Evolutionary conservation across 2,888 invertebrate species (phyloP).

Genomic region (Patella ulyssiponensis): DNA sequence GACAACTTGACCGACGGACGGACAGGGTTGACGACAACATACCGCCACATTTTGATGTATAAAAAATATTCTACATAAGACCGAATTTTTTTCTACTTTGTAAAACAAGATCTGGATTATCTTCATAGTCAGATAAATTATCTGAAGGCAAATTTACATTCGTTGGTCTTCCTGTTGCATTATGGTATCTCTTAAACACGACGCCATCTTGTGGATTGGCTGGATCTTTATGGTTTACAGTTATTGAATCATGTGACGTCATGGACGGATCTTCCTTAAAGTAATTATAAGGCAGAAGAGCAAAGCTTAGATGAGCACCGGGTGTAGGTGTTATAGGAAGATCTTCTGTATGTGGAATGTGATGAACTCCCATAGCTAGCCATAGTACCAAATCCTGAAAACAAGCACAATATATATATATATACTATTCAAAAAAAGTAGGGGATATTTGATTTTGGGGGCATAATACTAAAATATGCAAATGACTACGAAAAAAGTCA

Average conservation of each 20-base stretch:
- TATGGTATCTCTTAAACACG: not conserved
- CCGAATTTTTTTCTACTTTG: not conserved
- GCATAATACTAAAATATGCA: too few species aligned
- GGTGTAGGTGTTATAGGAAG: constrained; percentile 10
- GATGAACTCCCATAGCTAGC: constrained; percentile 15
- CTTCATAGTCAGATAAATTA: not conserved
- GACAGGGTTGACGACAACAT: too few species aligned
- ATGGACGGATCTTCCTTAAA: not conserved
- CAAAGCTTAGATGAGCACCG: not conserved
- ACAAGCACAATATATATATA: not conserved
- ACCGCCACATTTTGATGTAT: not conserved
- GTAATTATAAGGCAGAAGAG: not conserved
- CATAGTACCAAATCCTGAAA: constrained; percentile 10
- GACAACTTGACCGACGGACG: too few species aligned
- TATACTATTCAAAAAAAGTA: too few species aligned
- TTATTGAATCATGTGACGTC: not conserved
- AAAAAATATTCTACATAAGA: not conserved
- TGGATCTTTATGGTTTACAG: not conserved
- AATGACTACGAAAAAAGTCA: too few species aligned
- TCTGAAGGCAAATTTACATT: not conserved
- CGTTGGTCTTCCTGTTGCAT: not conserved
- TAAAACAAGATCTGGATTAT: constrained; percentile 2
- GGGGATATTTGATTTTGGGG: too few species aligned
- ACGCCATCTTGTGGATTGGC: not conserved
- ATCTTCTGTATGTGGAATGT: constrained; percentile 19